Percentiles rank a stretch among this genome's conserved stretches.
Conservation (phyloP, 2,113 vertebrate species). For the Chloropsis hardwickii region DNA sequence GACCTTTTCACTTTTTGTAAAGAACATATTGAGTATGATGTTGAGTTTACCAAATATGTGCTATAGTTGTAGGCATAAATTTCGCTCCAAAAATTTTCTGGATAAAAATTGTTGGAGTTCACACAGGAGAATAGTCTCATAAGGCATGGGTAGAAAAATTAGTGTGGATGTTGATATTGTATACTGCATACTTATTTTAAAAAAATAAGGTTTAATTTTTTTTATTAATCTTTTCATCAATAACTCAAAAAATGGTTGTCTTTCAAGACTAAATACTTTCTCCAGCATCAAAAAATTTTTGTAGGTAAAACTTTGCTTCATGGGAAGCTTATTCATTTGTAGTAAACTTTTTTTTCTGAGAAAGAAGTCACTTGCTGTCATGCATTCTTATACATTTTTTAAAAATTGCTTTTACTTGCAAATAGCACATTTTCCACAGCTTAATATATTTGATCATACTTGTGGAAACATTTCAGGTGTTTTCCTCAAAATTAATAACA, state of each 20-base stretch:
- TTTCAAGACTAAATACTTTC: neutral
- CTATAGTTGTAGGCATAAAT: neutral
- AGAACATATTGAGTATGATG: neutral
- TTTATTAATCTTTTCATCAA: neutral
- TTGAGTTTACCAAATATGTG: neutral
- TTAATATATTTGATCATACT: neutral
- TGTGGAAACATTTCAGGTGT: neutral
- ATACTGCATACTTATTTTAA: neutral
- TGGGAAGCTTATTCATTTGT: neutral
- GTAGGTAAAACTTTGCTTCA: neutral
- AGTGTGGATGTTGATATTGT: neutral
- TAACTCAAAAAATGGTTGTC: neutral
- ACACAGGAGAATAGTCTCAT: neutral
- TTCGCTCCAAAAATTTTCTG: neutral
- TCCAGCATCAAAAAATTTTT: neutral
- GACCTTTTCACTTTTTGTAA: neutral
- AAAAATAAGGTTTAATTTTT: neutral
- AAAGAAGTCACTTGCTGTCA: neutral
- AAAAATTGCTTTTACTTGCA: neutral
- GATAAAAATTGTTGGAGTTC: neutral
- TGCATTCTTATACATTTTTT: neutral
- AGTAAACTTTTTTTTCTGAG: neutral
- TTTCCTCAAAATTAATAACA: neutral
- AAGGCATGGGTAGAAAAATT: neutral
- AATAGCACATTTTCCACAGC: neutral